Percentiles rank a stretch among this genome's conserved stretches.
Conservation (phyloP, 1,140 invertebrate species). For the Bombus fervidus region DNA sequence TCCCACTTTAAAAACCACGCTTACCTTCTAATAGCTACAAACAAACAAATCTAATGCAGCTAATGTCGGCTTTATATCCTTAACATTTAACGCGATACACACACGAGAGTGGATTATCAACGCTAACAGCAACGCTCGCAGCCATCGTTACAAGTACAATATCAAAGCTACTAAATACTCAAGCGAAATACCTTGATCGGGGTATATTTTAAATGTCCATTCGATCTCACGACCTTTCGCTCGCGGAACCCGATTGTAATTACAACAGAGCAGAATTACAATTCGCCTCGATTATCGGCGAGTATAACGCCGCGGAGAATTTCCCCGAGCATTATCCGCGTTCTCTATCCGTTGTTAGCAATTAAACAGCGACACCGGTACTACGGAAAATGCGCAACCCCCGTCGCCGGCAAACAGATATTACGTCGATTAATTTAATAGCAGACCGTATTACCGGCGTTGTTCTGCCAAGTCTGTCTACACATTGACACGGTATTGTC, state of each 20-base stretch:
- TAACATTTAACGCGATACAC: background rate
- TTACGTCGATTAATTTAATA: conserved; percentile 54
- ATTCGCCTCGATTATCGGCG: conserved; percentile 38
- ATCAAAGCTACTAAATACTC: conserved; percentile 17
- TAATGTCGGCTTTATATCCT: background rate
- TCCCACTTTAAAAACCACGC: background rate
- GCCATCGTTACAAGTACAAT: too few species aligned
- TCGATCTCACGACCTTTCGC: background rate
- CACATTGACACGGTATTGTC: conserved; percentile 23
- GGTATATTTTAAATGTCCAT: conserved; percentile 22
- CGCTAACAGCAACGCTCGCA: background rate
- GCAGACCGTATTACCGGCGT: background rate
- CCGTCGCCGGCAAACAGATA: conserved; percentile 24
- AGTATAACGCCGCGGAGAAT: conserved; percentile 27
- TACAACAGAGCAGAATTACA: conserved; percentile 28
- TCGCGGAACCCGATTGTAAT: conserved; percentile 3
- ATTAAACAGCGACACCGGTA: conserved; percentile 18
- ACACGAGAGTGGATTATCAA: background rate
- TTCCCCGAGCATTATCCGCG: conserved; percentile 24
- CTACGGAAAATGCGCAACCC: conserved; percentile 20
- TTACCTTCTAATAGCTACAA: background rate
- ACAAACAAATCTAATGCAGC: too few species aligned
- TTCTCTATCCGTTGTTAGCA: background rate
- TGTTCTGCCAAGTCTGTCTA: conserved; percentile 28
- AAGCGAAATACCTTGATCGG: conserved; percentile 11